Conservation (phyloP, 2,888 invertebrate genomes). For the Dicroscelio sp. region DNA sequence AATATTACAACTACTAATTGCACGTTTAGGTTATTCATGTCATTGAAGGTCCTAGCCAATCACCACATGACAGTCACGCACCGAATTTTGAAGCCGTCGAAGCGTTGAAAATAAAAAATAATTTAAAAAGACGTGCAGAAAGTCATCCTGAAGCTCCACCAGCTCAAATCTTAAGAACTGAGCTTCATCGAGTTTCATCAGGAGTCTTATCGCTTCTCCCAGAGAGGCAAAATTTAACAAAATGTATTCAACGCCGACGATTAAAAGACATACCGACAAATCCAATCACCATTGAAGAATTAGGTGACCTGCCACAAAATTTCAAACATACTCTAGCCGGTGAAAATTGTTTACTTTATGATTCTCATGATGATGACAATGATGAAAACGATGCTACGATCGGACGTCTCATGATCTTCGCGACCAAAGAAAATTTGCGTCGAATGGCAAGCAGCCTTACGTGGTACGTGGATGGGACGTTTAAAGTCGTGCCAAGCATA, state of each 20-base stretch:
- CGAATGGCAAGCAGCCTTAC: constrained; percentile 8
- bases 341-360: constrained; percentile 25
- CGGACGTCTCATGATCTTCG: constrained; percentile 17
- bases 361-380: constrained; percentile 12
- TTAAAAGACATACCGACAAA: constrained; percentile 32
- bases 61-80: constrained; percentile 17
- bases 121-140: constrained; percentile 3
- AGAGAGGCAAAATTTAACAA: constrained; percentile 40
- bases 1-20: background rate
- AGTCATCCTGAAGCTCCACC: constrained; percentile 36
- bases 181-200: constrained; percentile 26
- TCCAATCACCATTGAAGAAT: constrained; percentile 11
- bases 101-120: constrained; percentile 7
- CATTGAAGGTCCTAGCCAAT: background rate
- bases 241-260: constrained; percentile 46
- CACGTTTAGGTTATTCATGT: background rate
- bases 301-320: constrained; percentile 25
- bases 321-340: constrained; percentile 46
- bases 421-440: constrained; percentile 34
- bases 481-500: constrained; percentile 31
- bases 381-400: no score
- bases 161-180: constrained; percentile 49
- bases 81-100: constrained; percentile 8
- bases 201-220: constrained; percentile 37
- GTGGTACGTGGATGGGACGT: constrained; percentile 4